Evolutionary conservation across 1,140 invertebrate genomes (phyloP), one percentile per base, ranked within the genome.

Genomic region (Hirudo medicinalis): DNA sequence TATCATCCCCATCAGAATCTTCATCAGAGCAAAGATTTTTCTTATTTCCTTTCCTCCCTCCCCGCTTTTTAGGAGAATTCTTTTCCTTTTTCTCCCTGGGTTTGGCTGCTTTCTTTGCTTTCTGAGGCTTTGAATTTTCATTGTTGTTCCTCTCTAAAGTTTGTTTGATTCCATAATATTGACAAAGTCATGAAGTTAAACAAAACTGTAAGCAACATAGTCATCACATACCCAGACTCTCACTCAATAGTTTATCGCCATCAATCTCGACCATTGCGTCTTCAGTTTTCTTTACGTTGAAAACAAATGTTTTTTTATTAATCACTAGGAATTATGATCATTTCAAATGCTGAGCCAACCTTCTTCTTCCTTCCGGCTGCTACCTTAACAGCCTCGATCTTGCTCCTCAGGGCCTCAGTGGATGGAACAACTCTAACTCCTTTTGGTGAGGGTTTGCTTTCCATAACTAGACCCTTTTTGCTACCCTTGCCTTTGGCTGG

Each of bases 311-410:
- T 49, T 3, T 36, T 36, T 36, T 3, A 36, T 3, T 49, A 17
- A 17, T 49, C 5, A 17, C 43, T 17, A 49, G 11, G 11, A 49
- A 49, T 17, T 36, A 36, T 2, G 15, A 49, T 40, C 40, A 49
- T 49, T 49, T 49, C 43, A 49, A 40, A 40, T 6, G 11, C 43
- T 17, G 15, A 49, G 15, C 9, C 15, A 49, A 49, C 43, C 29
- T 63, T 63, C 57, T 63, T 63, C 15, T 15, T 63, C 22, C 57
- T 32, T 63, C 57, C 57, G 15, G 22, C 57, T 13, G 57, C 57
- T 2, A 22, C 53, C 69, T 70, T 70, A 17, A 49, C 69, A 53
- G 69, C 69, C 53, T 70, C 69, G 17, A 70, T 27, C 53, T 70
- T 70, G 13, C 22, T 53, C 13, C 69, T 40, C 2, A 70, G 36